Evolutionary conservation across 1,140 invertebrate species (phyloP).

Genomic region (Penaeus chinensis): DNA sequence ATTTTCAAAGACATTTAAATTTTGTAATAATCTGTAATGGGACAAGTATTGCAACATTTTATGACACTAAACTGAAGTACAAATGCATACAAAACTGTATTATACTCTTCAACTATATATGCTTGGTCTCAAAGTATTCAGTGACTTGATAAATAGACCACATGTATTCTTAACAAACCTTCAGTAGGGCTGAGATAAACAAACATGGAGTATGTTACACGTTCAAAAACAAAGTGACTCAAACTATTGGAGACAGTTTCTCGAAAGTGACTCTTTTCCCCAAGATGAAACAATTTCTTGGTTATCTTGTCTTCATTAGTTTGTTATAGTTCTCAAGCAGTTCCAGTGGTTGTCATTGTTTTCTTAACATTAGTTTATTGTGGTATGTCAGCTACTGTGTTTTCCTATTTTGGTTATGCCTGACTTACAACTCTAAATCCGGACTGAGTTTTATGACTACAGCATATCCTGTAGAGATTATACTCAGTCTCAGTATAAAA

Average conservation of each 20-base stretch:
- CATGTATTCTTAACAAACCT: no score
- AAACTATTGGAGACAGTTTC: no score
- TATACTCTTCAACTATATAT: conserved; percentile 7
- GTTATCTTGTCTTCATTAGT: conserved; percentile 2
- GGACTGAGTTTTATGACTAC: conserved; percentile 27
- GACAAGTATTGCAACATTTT: background rate
- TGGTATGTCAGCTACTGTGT: no score
- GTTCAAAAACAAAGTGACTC: no score
- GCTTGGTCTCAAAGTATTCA: conserved; percentile 4
- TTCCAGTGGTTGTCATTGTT: no score
- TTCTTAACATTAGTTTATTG: no score
- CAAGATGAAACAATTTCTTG: background rate
- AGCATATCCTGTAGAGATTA: conserved; percentile 25
- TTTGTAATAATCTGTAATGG: no score
- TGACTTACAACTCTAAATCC: conserved; percentile 30
- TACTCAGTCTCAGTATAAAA: conserved; percentile 39
- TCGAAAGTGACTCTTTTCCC: background rate
- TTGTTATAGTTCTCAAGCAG: background rate
- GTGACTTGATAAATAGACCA: background rate
- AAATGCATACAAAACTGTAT: background rate
- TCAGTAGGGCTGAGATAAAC: no score
- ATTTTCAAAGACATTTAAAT: no score
- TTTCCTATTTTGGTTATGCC: no score
- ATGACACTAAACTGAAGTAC: background rate
- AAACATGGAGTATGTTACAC: no score